Percentiles rank a stretch among this genome's conserved stretches.
Evolutionary conservation across 2,888 invertebrate genomes (phyloP).

Genomic region (Subacronicta megacephala): DNA sequence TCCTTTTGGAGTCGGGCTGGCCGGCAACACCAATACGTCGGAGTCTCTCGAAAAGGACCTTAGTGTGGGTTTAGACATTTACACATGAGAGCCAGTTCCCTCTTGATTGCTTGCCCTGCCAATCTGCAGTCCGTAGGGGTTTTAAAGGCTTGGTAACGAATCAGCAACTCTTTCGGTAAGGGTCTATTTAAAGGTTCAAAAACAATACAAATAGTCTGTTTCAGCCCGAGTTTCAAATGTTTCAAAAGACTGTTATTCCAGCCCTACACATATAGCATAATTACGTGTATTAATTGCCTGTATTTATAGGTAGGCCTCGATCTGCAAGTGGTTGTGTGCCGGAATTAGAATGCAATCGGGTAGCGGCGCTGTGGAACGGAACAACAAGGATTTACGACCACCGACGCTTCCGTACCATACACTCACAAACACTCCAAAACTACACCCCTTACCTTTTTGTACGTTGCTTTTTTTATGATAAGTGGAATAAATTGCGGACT

Average conservation of each 20-base stretch:
- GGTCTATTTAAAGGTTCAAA: neutral
- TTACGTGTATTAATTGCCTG: constrained; percentile 62
- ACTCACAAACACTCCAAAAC: constrained; percentile 69
- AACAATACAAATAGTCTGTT: neutral
- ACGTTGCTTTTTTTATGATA: constrained; percentile 62
- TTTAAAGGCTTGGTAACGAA: too few relatives aligned
- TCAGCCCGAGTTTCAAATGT: constrained; percentile 1
- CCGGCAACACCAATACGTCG: too few relatives aligned
- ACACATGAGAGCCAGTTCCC: too few relatives aligned
- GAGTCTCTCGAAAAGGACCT: too few relatives aligned
- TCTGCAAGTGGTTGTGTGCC: constrained; percentile 51
- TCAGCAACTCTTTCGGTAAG: too few relatives aligned
- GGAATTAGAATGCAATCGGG: constrained; percentile 70
- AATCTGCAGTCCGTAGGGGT: too few relatives aligned
- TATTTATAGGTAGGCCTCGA: constrained; percentile 57
- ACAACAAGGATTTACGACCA: constrained; percentile 69
- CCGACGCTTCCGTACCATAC: constrained; percentile 66
- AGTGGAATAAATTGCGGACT: constrained; percentile 54
- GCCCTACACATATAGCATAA: constrained; percentile 33
- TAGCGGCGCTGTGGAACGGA: constrained; percentile 62
- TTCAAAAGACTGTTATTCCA: too few relatives aligned
- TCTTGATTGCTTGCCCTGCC: too few relatives aligned
- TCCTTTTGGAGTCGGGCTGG: too few relatives aligned
- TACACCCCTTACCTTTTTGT: constrained; percentile 61
- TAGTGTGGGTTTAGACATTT: too few relatives aligned